Evolutionary conservation across 1,140 invertebrate genomes (phyloP), one percentile per base, ranked within the genome.

Genomic region (Drosophila rufa): DNA sequence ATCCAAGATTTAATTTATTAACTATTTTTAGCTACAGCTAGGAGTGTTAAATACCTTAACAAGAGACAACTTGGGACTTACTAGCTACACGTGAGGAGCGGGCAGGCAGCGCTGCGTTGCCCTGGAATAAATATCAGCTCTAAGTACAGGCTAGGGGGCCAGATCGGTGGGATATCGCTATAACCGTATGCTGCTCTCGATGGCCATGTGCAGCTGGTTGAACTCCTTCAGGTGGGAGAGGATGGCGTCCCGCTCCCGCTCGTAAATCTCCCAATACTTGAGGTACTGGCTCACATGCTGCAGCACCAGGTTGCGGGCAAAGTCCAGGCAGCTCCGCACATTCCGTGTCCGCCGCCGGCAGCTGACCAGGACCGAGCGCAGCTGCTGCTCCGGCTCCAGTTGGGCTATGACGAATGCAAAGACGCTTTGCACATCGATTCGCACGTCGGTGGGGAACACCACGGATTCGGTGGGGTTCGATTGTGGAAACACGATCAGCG

Each of bases 381-480:
- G 27, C 53, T 92, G 91, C 50, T 82, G 74, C 25, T 80, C 81
- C 14, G 91, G 81, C 7, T 82, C 74, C 38, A 92, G 15, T 56
- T 92, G 91, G 22, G 82, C 87, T 7, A 92, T 58, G 0, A 89
- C 70, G 42, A 92, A 92, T 2, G 80, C 79, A 58, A 91, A 89
- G 5, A 92, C 61, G 33, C 82, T 92, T 36, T 81, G 75, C 0
- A 87, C 81, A 56, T 92, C 76, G 3, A 78, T 56, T 2, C 85
- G 71, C 14, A 86, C 55, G 59, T 92, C 73, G 15, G 19, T 27
- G 0, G 91, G 91, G 47, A 92, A 92, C 17, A 83, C 17, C 2
- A 78, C 81, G 19, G 83, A 81, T 22, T 92, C 91, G 1, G 53
- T 42, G 46, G 75, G 61, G 25, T 70, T 65, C 0, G 45, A 22